Conservation (phyloP, 2,888 invertebrate species). For the Drosophila borealis region DNA sequence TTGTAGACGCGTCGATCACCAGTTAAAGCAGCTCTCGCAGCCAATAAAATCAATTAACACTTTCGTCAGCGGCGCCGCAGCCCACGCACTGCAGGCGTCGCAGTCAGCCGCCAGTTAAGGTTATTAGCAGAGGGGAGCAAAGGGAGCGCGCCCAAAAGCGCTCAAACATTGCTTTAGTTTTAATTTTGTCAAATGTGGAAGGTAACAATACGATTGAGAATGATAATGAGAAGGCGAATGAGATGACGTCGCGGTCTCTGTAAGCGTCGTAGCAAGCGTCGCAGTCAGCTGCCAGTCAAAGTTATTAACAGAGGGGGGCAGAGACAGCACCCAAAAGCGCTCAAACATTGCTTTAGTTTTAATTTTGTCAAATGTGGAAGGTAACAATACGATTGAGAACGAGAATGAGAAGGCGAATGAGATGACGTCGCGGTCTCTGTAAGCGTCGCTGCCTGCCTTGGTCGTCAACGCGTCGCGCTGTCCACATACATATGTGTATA, state of each 20-base stretch:
- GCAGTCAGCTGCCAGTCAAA: conserved; percentile 9
- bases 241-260: conserved; percentile 32
- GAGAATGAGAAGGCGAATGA: conserved; percentile 29
- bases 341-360: conserved; percentile 32
- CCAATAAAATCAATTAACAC: conserved; percentile 77
- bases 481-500: conserved; percentile 1
- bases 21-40: conserved; percentile 38
- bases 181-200: conserved; percentile 48
- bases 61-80: conserved; percentile 59
- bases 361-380: conserved; percentile 49
- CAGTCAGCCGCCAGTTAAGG: conserved; percentile 5
- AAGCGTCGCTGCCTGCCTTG: conserved; percentile 57
- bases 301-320: background rate
- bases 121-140: background rate
- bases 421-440: conserved; percentile 30
- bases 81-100: conserved; percentile 58
- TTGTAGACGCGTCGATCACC: conserved; percentile 41
- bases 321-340: conserved; percentile 3
- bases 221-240: conserved; percentile 28
- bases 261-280: conserved; percentile 33
- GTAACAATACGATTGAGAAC: conserved; percentile 41
- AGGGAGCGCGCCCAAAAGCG: conserved; percentile 3
- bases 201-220: conserved; percentile 42
- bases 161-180: conserved; percentile 32
- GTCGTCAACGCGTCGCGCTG: conserved; percentile 39